A percentile compares a stretch with the other conserved stretches of the same genome.
These are phyloP conservation scores for Tethea ocularis DNA, from an alignment of 2,888 invertebrate species.

Conservation along the genomic window DNA sequence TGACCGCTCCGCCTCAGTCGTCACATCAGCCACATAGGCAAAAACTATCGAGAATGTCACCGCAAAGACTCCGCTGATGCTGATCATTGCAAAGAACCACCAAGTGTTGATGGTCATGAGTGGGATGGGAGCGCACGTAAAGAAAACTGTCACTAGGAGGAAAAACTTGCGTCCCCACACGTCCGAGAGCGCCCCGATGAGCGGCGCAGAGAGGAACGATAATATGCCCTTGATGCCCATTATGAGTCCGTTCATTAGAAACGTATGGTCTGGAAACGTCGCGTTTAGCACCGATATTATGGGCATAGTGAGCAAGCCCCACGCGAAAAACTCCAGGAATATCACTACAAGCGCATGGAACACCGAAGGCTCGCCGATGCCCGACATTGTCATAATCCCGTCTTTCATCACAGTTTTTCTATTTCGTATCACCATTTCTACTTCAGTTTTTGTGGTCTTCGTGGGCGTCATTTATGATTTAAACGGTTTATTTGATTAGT, in stretches of 20 bases:
- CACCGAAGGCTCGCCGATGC: conserved; percentile 97
- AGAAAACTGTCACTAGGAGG: conserved; percentile 98
- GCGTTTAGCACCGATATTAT: conserved; percentile 97
- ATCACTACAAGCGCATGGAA: conserved; percentile 99
- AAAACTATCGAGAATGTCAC: conserved; percentile 99
- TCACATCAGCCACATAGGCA: conserved; percentile 99
- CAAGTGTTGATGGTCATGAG: conserved; percentile 99
- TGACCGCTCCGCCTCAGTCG: conserved; percentile 97
- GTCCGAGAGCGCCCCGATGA: conserved; percentile 98
- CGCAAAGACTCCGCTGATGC: conserved; percentile 98
- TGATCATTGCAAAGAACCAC: conserved; percentile 99
- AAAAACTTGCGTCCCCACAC: conserved; percentile 99
- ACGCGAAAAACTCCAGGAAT: conserved; percentile 99
- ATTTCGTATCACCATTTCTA: conserved; percentile 94
- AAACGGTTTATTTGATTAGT: conserved; percentile 59
- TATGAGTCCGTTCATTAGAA: conserved; percentile 99
- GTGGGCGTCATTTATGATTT: conserved; percentile 86
- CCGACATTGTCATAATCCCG: conserved; percentile 93
- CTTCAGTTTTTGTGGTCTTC: conserved; percentile 92
- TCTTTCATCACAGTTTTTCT: conserved; percentile 94
- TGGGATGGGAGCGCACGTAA: conserved; percentile 99
- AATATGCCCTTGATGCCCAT: conserved; percentile 99
- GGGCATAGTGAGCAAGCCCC: conserved; percentile 99
- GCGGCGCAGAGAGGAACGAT: conserved; percentile 98
- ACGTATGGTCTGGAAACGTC: conserved; percentile 99